A percentile compares a stretch with the other conserved stretches of the same genome.
phyloP scores from a whole-genome alignment of 37 sponge, comb jelly and placozoan species.

The Cliona cf. orientalis region DNA sequence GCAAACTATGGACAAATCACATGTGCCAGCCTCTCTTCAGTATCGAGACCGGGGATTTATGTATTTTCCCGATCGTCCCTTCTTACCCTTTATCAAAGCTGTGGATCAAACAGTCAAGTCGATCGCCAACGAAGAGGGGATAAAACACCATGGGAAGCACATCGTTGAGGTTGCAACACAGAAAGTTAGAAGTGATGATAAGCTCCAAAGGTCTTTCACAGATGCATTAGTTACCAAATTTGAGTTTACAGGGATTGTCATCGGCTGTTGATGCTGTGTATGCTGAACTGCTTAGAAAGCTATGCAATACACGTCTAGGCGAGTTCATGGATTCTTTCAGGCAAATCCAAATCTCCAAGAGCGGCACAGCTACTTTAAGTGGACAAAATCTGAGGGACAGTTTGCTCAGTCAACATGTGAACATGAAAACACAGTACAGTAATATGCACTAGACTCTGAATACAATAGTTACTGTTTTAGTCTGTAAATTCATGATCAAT shows the following conservation, averaged over 20 bases:
- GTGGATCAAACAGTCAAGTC: slow-evolving; percentile 9
- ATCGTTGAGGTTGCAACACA: background rate
- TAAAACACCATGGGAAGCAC: background rate
- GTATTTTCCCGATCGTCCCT: slow-evolving; percentile 8
- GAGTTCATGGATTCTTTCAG: background rate
- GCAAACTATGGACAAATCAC: background rate
- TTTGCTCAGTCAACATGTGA: slow-evolving; percentile 7
- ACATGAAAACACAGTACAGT: background rate
- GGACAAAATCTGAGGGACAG: slow-evolving; percentile 20
- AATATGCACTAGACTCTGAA: background rate
- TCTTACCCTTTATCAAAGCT: slow-evolving; percentile 5
- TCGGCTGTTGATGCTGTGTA: background rate
- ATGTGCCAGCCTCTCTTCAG: background rate
- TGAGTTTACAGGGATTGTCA: background rate
- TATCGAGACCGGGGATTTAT: slow-evolving; percentile 14
- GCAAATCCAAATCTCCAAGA: background rate
- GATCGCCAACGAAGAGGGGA: background rate
- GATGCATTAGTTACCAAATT: background rate
- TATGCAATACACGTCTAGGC: slow-evolving; percentile 8
- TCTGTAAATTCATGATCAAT: background rate
- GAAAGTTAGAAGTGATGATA: background rate
- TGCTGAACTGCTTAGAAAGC: background rate
- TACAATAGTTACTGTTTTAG: too few species aligned
- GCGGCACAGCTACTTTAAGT: slow-evolving; percentile 11
- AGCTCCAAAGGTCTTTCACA: background rate